Evolutionary conservation across 2,888 invertebrate species (phyloP), one percentile per base, ranked within the genome.

Genomic region (Agonopterix subpropinquella): DNA sequence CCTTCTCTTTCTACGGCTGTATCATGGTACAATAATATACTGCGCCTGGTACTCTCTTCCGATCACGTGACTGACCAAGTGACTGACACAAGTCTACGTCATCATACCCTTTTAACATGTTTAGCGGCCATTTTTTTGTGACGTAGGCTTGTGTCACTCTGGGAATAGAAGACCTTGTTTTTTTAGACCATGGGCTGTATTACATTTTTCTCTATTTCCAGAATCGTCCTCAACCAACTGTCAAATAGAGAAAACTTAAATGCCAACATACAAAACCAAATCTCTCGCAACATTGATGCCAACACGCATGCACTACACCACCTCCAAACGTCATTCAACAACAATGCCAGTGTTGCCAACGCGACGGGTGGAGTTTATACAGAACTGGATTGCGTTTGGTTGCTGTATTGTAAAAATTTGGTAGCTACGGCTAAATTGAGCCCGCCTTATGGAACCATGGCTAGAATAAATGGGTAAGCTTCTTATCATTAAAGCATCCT

Each of bases 341-440:
- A 42, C 11, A 66, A 65, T 56, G 67, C 53, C 51, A 60, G 64
- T 67, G 70, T 53, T 69, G 65, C 67, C 67, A 75, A 51, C 55
- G 47, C 50, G 1, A 59, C 64, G 48, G 58, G 51, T 8, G n/a
- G n/a, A 5, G 11, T 10, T 11, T 82, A 73, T 52, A 86, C 86
- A 0, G 87, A 89, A 36, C 58, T 91, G 58, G 91, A 91, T 59
- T 91, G 91, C 54, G 81, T 91, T 10, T 91, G 91, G 91, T 70
- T 90, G 49, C 62, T 91, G 44, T 91, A 91, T 61, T 91, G 91
- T 61, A 74, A 82, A 47, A 91, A 91, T 69, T 70, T 91, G 49
- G 89, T 82, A 4, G 88, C 84, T 1, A 90, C 91, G 0, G 78
- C 89, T 0, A 85, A 84, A 45, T 61, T 90, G 43, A 79, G 77